Conservation (phyloP, 2,797 vertebrate species). For the Sphenopsis melanotis region DNA sequence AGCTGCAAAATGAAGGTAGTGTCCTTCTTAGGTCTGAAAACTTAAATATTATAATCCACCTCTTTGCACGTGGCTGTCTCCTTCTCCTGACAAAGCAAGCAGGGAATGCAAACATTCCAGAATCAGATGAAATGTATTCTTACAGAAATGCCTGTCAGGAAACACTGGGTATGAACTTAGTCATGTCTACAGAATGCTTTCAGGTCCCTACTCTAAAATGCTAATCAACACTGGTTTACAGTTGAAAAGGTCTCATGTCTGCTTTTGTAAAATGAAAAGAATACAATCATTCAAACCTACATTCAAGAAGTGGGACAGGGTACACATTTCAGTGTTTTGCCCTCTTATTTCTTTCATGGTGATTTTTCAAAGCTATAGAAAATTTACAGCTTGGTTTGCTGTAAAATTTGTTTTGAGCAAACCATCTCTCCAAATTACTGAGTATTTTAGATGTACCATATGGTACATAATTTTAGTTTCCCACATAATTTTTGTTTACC, state of each 20-base stretch:
- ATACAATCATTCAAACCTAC: background rate
- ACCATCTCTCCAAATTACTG: background rate
- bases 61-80: background rate
- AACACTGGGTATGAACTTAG: background rate
- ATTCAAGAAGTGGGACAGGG: background rate
- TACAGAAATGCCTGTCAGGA: background rate
- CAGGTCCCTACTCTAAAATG: background rate
- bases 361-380: constrained; percentile 22
- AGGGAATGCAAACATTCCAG: background rate
- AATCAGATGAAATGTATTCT: background rate
- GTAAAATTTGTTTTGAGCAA: constrained; percentile 29
- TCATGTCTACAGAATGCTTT: background rate
- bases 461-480: constrained; percentile 9
- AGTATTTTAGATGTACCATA: constrained; percentile 32
- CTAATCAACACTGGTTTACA: background rate
- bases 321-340: background rate
- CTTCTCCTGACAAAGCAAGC: background rate
- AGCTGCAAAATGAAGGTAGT: background rate
- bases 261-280: background rate
- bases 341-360: background rate
- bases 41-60: background rate
- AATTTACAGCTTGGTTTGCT: background rate
- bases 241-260: background rate
- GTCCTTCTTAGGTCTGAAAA: background rate
- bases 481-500: background rate